Conservation (phyloP, 2,888 invertebrate species). For the Dynastes grantii region DNA sequence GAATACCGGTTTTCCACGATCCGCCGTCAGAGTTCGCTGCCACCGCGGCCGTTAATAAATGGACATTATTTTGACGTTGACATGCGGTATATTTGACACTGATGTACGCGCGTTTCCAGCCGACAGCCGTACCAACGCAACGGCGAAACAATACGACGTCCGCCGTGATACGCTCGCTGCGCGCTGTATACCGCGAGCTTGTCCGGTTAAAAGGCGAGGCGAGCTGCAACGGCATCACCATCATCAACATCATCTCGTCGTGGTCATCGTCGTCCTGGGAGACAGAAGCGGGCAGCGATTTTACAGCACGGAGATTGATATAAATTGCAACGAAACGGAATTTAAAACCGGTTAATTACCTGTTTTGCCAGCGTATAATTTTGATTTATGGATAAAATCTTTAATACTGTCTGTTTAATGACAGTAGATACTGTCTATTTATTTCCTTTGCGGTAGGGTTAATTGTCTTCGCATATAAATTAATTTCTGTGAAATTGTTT, state of each 20-base stretch:
- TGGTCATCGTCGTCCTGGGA: neutral
- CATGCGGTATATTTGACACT: slow-evolving; percentile 46
- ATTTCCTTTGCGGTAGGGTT: too few species aligned
- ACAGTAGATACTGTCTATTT: neutral
- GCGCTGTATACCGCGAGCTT: neutral
- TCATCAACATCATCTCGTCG: too few species aligned
- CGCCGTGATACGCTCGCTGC: neutral
- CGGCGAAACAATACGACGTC: slow-evolving; percentile 19
- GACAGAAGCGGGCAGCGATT: slow-evolving; percentile 9
- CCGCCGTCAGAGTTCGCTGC: slow-evolving; percentile 28
- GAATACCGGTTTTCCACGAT: slow-evolving; percentile 38
- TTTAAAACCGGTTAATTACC: slow-evolving; percentile 42
- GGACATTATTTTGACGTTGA: slow-evolving; percentile 49
- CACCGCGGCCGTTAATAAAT: slow-evolving; percentile 39
- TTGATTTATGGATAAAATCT: slow-evolving; percentile 37
- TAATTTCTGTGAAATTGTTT: too few species aligned
- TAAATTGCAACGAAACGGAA: slow-evolving; percentile 35
- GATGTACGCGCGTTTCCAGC: slow-evolving; percentile 45
- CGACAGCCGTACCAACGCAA: slow-evolving; percentile 2
- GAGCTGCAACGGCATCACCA: neutral
- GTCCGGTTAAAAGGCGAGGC: neutral
- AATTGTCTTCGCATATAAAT: too few species aligned
- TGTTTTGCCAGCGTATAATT: slow-evolving; percentile 31
- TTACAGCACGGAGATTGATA: slow-evolving; percentile 36
- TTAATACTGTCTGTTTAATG: slow-evolving; percentile 5